phyloP scores from a whole-genome alignment of 2,113 vertebrate genomes.

The Panthera tigris region DNA sequence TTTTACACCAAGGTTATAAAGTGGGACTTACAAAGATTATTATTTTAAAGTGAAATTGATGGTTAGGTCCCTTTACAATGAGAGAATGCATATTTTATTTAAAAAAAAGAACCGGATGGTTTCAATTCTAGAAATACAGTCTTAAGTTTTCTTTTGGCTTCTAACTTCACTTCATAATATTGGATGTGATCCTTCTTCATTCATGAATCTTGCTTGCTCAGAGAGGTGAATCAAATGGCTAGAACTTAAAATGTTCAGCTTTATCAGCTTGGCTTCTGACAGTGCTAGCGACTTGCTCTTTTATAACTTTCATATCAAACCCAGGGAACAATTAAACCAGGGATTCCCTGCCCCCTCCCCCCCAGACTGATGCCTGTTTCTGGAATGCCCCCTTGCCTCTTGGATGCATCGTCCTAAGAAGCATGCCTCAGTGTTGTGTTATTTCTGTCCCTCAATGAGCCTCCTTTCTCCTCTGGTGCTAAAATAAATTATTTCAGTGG shows the following conservation, averaged over 20 bases:
- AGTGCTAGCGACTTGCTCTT: not conserved
- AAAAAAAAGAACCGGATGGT: not conserved
- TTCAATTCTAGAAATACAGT: not conserved
- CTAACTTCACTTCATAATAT: not conserved
- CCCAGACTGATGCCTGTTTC: not conserved
- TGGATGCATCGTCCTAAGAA: not conserved
- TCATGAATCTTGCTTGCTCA: not conserved
- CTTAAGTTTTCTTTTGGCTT: not conserved
- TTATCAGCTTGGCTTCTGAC: not conserved
- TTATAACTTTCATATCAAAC: not conserved
- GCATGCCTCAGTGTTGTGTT: not conserved
- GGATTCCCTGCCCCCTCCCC: too few species aligned
- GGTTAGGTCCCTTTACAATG: not conserved
- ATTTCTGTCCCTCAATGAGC: not conserved
- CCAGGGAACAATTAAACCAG: not conserved
- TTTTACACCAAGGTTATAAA: conserved; percentile 7
- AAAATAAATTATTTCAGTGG: not conserved
- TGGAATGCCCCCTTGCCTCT: not conserved
- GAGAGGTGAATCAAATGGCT: not conserved
- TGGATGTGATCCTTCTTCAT: not conserved
- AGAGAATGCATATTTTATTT: not conserved
- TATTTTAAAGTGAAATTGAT: conserved; percentile 34
- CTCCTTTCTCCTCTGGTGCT: not conserved
- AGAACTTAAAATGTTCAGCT: not conserved
- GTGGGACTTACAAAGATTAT: not conserved